Percentiles rank a stretch among this genome's conserved stretches.
Evolutionary conservation across 53 echinoderm and acorn worm species (phyloP).

Genomic region (Actinopyga echinites): DNA sequence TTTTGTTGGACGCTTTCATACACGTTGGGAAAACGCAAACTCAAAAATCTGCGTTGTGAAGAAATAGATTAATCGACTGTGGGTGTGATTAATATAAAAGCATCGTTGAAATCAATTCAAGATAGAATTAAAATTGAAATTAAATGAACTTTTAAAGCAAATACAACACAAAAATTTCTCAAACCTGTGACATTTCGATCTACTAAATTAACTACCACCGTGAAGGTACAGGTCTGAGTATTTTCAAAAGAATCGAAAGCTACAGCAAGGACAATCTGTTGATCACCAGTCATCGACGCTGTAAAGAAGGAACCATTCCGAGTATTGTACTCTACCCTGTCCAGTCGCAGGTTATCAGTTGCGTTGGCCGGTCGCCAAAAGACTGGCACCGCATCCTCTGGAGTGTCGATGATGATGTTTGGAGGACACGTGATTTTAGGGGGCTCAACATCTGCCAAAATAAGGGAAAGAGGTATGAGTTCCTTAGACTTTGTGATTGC

Average conservation of each 20-base stretch:
- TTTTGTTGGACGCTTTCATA: too few species aligned
- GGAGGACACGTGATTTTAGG: conserved; percentile 19
- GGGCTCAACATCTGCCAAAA: neutral
- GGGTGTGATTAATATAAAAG: too few species aligned
- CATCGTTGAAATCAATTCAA: too few species aligned
- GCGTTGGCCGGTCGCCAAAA: conserved; percentile 7
- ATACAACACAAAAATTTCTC: too few species aligned
- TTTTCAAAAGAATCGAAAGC: neutral
- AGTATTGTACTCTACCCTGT: neutral
- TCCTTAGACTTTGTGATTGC: too few species aligned
- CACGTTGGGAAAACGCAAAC: too few species aligned
- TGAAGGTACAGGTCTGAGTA: neutral
- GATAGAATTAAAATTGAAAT: too few species aligned
- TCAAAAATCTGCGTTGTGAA: too few species aligned
- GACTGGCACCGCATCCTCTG: neutral
- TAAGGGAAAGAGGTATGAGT: neutral
- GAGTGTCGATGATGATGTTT: conserved; percentile 9
- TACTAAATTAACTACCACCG: neutral
- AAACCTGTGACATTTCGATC: neutral
- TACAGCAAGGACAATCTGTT: neutral
- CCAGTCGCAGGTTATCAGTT: neutral
- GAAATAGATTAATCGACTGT: too few species aligned
- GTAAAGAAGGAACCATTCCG: conserved; percentile 4
- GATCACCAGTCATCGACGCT: neutral
- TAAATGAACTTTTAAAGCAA: too few species aligned